phyloP scores from a whole-genome alignment of 1,140 invertebrate genomes.

The Drosophila erecta region DNA sequence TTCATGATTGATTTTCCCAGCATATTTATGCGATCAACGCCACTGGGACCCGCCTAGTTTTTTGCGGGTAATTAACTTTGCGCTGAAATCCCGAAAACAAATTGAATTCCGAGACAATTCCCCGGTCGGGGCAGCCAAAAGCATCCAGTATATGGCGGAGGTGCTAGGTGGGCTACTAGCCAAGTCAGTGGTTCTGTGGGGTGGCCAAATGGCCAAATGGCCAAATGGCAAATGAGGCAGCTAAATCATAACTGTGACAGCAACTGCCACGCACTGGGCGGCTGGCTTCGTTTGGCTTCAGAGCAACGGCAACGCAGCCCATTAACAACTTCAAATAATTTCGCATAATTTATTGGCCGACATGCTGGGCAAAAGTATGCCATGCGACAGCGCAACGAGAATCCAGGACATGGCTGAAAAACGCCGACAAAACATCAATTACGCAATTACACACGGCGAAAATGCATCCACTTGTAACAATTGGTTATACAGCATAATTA shows the following conservation, averaged over 20 bases:
- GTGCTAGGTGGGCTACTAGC: background rate
- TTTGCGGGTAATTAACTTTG: conserved; percentile 32
- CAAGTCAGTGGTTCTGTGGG: too few relatives aligned
- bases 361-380: conserved; percentile 57
- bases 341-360: conserved; percentile 74
- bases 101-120: conserved; percentile 35
- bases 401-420: conserved; percentile 23
- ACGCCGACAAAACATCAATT: conserved; percentile 34
- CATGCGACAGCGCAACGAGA: conserved; percentile 29
- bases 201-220: too few relatives aligned
- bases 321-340: conserved; percentile 75
- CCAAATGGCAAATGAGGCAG: too few relatives aligned
- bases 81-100: conserved; percentile 38
- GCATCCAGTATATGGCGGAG: conserved; percentile 1
- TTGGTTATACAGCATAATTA: too few relatives aligned
- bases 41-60: conserved; percentile 7
- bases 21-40: conserved; percentile 29
- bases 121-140: conserved; percentile 3
- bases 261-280: conserved; percentile 48
- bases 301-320: conserved; percentile 28
- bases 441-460: conserved; percentile 37
- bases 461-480: background rate
- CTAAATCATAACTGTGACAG: conserved; percentile 73
- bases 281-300: conserved; percentile 5
- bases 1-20: conserved; percentile 25